Conservation (phyloP, 2,797 vertebrate genomes). For the Darevskia nairensis region DNA sequence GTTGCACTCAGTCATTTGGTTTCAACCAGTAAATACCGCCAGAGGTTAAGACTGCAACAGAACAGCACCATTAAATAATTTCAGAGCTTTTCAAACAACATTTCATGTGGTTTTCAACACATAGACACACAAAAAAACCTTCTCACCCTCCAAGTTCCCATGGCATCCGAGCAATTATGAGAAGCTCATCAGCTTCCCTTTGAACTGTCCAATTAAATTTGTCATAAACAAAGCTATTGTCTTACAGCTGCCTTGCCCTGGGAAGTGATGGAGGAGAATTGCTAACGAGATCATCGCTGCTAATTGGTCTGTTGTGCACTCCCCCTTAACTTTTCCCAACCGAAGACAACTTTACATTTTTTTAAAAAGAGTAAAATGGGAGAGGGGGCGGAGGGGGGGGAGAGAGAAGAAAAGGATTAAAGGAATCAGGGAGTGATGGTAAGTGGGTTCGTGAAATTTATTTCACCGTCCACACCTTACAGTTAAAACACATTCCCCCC, state of each 20-base stretch:
- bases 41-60: slow-evolving; percentile 51
- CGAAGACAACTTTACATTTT: background rate
- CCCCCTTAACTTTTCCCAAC: slow-evolving; percentile 9
- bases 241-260: slow-evolving; percentile 51
- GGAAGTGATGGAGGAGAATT: slow-evolving; percentile 40
- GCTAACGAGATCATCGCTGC: slow-evolving; percentile 42
- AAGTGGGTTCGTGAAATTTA: too few relatives aligned
- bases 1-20: slow-evolving; percentile 58
- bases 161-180: slow-evolving; percentile 43
- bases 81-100: background rate
- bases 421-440: background rate
- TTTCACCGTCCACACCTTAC: too few relatives aligned
- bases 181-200: slow-evolving; percentile 42
- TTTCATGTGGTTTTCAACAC: background rate
- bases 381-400: background rate
- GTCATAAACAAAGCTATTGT: slow-evolving; percentile 69
- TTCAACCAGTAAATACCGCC: slow-evolving; percentile 68
- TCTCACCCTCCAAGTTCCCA: background rate
- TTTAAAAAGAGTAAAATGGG: background rate
- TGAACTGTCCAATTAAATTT: slow-evolving; percentile 70
- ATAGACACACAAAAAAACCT: background rate
- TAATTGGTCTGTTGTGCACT: slow-evolving; percentile 62
- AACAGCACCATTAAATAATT: too few relatives aligned
- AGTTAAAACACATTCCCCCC: too few relatives aligned
- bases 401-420: too few relatives aligned